Conservation (phyloP, 2,888 invertebrate species). For the Rhingia rostrata region DNA sequence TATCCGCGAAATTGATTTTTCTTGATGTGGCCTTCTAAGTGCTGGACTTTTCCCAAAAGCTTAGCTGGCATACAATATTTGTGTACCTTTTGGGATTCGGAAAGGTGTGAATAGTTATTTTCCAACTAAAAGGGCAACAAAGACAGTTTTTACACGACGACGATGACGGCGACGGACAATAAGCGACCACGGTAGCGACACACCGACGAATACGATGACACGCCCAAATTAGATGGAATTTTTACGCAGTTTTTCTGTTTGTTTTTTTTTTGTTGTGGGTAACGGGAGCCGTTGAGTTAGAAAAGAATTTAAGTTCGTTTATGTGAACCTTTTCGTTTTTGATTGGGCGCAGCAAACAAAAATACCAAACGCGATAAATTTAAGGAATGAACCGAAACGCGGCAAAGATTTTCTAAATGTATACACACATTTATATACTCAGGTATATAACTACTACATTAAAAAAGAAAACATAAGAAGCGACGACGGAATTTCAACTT, state of each 20-base stretch:
- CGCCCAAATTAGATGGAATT: slow-evolving; percentile 66
- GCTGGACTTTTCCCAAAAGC: slow-evolving; percentile 32
- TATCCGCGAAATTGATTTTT: slow-evolving; percentile 67
- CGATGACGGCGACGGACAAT: slow-evolving; percentile 29
- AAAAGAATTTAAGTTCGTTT: slow-evolving; percentile 6
- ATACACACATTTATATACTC: slow-evolving; percentile 57
- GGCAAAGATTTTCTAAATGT: slow-evolving; percentile 62
- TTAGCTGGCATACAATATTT: slow-evolving; percentile 36
- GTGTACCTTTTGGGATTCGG: slow-evolving; percentile 57
- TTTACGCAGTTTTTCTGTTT: slow-evolving; percentile 17
- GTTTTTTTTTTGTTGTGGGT: slow-evolving; percentile 17
- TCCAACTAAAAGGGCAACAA: not conserved
- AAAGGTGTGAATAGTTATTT: slow-evolving; percentile 6
- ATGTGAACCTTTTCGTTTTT: slow-evolving; percentile 4
- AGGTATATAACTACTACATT: slow-evolving; percentile 60
- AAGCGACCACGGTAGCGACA: slow-evolving; percentile 49
- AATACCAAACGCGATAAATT: slow-evolving; percentile 46
- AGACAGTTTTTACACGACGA: slow-evolving; percentile 34
- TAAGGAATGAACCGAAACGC: slow-evolving; percentile 70
- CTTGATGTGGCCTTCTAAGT: slow-evolving; percentile 39
- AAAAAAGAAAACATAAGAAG: slow-evolving; percentile 69
- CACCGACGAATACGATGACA: slow-evolving; percentile 60
- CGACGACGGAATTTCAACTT: slow-evolving; percentile 63
- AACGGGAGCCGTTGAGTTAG: slow-evolving; percentile 44
- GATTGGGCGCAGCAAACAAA: slow-evolving; percentile 53